Conservation (phyloP, 2,888 invertebrate genomes). For the Abrostola tripartita region DNA sequence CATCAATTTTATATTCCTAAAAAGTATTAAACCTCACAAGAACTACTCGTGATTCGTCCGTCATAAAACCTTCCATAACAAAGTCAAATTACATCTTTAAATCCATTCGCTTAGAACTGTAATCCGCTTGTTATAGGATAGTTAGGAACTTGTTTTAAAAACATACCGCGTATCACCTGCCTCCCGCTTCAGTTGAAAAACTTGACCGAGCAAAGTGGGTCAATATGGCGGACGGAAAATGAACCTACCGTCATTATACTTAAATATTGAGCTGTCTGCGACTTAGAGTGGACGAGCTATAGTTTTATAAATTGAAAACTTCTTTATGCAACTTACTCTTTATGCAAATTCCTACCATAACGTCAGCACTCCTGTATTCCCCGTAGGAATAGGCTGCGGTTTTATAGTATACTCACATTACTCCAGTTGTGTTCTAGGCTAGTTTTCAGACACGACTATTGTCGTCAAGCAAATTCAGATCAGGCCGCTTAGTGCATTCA, state of each 20-base stretch:
- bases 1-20: too few relatives aligned
- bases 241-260: not conserved
- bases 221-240: slow-evolving; percentile 1
- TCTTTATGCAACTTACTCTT: not conserved
- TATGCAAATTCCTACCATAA: too few relatives aligned
- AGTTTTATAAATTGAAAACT: not conserved
- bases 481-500: too few relatives aligned
- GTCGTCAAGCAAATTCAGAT: too few relatives aligned
- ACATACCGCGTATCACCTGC: slow-evolving; percentile 16
- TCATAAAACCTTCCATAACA: not conserved
- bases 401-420: too few relatives aligned
- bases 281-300: not conserved
- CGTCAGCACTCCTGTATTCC: too few relatives aligned
- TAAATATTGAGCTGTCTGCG: not conserved
- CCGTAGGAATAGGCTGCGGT: too few relatives aligned
- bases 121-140: slow-evolving; percentile 28
- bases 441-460: too few relatives aligned
- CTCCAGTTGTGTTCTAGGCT: too few relatives aligned
- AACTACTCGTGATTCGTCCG: not conserved
- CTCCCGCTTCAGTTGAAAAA: slow-evolving; percentile 14
- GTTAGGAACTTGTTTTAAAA: slow-evolving; percentile 36
- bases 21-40: too few relatives aligned
- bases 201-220: slow-evolving; percentile 24
- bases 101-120: slow-evolving; percentile 27
- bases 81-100: slow-evolving; percentile 34